Percentiles rank a stretch among this genome's conserved stretches.
Conservation (phyloP, 2,888 invertebrate genomes). For the Orchesella flavescens region DNA sequence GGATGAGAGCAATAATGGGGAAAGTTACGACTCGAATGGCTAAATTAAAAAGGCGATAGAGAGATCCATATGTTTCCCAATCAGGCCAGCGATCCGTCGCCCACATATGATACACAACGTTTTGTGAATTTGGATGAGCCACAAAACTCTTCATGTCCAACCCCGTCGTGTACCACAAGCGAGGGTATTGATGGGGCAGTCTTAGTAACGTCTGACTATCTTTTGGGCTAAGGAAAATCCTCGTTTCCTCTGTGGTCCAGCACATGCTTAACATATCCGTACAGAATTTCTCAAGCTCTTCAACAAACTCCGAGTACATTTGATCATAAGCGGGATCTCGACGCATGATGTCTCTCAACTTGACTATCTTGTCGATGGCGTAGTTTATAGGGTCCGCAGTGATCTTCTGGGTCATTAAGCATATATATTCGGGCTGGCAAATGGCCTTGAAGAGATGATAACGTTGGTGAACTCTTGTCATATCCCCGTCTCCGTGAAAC, state of each 20-base stretch:
- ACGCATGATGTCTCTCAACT: constrained; percentile 18
- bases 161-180: constrained; percentile 57
- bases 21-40: constrained; percentile 1
- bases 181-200: constrained; percentile 49
- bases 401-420: constrained; percentile 49
- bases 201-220: neutral
- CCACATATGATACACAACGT: constrained; percentile 63
- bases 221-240: constrained; percentile 45
- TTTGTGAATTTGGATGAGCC: constrained; percentile 61
- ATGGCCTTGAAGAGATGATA: constrained; percentile 59
- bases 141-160: constrained; percentile 54
- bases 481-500: neutral
- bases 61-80: constrained; percentile 46
- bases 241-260: constrained; percentile 50
- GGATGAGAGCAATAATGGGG: constrained; percentile 14
- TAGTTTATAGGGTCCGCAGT: constrained; percentile 59
- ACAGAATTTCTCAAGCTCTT: constrained; percentile 42
- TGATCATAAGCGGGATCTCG: constrained; percentile 21
- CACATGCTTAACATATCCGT: constrained; percentile 48
- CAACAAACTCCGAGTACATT: constrained; percentile 22
- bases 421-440: constrained; percentile 59
- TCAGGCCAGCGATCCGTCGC: constrained; percentile 63
- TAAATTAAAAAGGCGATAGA: neutral
- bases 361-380: constrained; percentile 58
- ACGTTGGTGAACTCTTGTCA: constrained; percentile 46